These are phyloP conservation scores for Radopholus similis DNA, from an alignment of 1,140 invertebrate species.

Conservation along the genomic window DNA sequence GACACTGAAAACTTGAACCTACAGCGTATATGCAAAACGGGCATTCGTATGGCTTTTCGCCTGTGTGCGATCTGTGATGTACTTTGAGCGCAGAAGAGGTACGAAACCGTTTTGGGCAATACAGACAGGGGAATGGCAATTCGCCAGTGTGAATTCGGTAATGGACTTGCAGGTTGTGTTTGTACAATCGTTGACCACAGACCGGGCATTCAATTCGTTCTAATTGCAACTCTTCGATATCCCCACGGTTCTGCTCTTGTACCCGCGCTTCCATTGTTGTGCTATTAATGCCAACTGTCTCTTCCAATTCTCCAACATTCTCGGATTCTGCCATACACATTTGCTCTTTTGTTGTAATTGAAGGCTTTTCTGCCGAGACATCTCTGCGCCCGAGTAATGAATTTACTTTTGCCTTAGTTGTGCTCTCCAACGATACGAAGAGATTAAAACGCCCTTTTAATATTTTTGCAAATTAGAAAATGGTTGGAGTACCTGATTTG, in stretches of 20 bases:
- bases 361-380: not conserved
- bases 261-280: not conserved
- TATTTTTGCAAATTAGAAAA: too few species aligned
- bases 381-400: not conserved
- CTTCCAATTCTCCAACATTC: not conserved
- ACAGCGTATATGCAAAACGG: conserved; percentile 84
- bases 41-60: conserved; percentile 94
- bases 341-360: not conserved
- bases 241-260: not conserved
- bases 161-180: conserved; percentile 55
- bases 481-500: not conserved
- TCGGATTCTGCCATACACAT: not conserved
- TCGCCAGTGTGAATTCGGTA: conserved; percentile 61
- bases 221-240: conserved; percentile 25
- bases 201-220: conserved; percentile 50
- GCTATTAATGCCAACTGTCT: not conserved
- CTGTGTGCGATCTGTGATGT: conserved; percentile 71
- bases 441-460: not conserved
- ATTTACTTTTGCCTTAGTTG: not conserved
- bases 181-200: conserved; percentile 46
- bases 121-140: conserved; percentile 61
- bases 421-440: not conserved
- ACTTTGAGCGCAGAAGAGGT: conserved; percentile 52
- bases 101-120: conserved; percentile 59
- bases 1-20: not conserved